Conservation (phyloP, 2,113 vertebrate genomes). For the Miniopterus natalensis region DNA sequence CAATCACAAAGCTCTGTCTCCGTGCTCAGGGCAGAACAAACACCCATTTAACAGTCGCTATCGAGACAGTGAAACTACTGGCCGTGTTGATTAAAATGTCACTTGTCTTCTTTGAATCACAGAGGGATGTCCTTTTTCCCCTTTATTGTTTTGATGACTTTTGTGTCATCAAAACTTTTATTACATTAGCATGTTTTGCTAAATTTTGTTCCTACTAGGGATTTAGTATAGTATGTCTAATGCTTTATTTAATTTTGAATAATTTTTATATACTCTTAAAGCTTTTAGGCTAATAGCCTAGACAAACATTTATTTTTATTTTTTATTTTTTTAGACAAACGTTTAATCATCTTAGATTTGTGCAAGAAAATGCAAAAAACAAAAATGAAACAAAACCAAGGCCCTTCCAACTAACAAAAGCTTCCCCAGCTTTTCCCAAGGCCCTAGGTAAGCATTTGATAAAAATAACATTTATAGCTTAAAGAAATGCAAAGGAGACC, state of each 20-base stretch:
- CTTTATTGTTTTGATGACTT: background rate
- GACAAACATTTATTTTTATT: background rate
- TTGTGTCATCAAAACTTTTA: background rate
- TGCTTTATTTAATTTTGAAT: conserved; percentile 40
- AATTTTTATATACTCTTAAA: background rate
- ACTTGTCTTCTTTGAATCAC: background rate
- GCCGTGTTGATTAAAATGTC: background rate
- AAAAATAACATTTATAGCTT: background rate
- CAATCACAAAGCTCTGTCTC: background rate
- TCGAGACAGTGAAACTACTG: background rate
- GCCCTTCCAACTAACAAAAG: background rate
- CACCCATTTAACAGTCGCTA: background rate
- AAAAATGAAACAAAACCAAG: conserved; percentile 51
- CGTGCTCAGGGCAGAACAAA: background rate
- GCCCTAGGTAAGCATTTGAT: background rate
- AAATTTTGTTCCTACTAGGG: background rate
- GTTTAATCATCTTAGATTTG: background rate
- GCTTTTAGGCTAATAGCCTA: background rate
- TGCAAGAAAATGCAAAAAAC: conserved; percentile 50
- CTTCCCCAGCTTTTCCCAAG: background rate
- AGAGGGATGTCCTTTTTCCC: background rate
- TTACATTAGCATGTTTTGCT: background rate
- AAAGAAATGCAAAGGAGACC: conserved; percentile 1
- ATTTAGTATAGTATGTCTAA: background rate
- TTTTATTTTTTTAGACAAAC: too few species aligned